Conservation (phyloP, 2,888 invertebrate genomes). For the Oligia strigilis region DNA sequence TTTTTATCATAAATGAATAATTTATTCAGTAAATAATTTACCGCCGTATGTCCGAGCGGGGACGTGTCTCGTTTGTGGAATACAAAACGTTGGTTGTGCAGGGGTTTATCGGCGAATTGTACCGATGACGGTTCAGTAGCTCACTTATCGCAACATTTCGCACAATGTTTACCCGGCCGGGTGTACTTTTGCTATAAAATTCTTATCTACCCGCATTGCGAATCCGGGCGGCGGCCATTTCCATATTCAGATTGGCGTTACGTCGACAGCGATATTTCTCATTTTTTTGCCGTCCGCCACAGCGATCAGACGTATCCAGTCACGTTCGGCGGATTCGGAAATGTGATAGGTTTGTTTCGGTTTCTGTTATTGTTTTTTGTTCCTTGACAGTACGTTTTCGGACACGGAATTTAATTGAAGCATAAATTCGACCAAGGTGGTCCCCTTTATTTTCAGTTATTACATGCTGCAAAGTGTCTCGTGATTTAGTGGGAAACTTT, state of each 20-base stretch:
- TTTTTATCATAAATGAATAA: slow-evolving; percentile 79
- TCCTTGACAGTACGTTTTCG: slow-evolving; percentile 39
- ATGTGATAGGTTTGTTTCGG: slow-evolving; percentile 59
- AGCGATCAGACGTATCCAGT: slow-evolving; percentile 71
- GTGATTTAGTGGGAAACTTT: slow-evolving; percentile 23
- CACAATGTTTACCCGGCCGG: slow-evolving; percentile 76
- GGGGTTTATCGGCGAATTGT: slow-evolving; percentile 52
- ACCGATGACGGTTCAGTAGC: slow-evolving; percentile 65
- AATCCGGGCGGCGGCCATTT: slow-evolving; percentile 83
- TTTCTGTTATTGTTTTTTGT: slow-evolving; percentile 61
- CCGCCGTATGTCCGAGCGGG: slow-evolving; percentile 52
- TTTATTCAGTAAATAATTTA: slow-evolving; percentile 61
- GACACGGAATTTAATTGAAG: slow-evolving; percentile 30
- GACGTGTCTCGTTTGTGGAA: slow-evolving; percentile 50
- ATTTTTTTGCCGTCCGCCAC: slow-evolving; percentile 69
- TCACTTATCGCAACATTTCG: slow-evolving; percentile 79
- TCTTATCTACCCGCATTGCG: slow-evolving; percentile 87
- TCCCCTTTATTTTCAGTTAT: slow-evolving; percentile 19
- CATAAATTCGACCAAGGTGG: slow-evolving; percentile 10
- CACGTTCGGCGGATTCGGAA: slow-evolving; percentile 72
- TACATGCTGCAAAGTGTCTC: slow-evolving; percentile 19
- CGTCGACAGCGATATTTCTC: slow-evolving; percentile 68
- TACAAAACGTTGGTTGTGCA: slow-evolving; percentile 35
- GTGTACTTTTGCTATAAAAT: slow-evolving; percentile 82
- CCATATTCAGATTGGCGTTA: slow-evolving; percentile 86